Percentiles rank a stretch among this genome's conserved stretches.
phyloP scores from a whole-genome alignment of 2,113 vertebrate genomes.

The Thalassarche chlororhynchos region DNA sequence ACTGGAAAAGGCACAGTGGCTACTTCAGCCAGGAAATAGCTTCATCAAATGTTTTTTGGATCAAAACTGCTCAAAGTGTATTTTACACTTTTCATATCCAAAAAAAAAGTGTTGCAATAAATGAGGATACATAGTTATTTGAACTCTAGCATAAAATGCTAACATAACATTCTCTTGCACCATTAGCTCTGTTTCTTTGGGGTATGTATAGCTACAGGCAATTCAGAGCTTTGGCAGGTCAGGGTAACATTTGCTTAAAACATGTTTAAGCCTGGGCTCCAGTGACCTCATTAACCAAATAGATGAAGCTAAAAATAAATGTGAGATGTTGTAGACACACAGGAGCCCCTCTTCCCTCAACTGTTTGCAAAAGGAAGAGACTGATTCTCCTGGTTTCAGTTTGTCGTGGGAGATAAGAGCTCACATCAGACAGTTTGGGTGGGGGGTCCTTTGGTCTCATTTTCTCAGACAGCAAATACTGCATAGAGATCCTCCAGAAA shows the following conservation, averaged over 20 bases:
- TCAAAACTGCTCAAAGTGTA: not conserved
- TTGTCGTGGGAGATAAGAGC: constrained; percentile 64
- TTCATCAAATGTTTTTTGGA: not conserved
- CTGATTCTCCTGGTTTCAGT: constrained; percentile 42
- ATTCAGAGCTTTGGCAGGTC: constrained; percentile 47
- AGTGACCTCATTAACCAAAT: constrained; percentile 68
- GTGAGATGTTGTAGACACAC: constrained; percentile 54
- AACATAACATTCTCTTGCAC: not conserved
- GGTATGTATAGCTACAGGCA: constrained; percentile 1
- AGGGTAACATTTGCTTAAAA: constrained; percentile 67
- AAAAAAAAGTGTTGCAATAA: not conserved
- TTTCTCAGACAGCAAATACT: constrained; percentile 65
- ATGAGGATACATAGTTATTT: constrained; percentile 9
- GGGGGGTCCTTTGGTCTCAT: constrained; percentile 41
- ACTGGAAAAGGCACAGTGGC: constrained; percentile 1
- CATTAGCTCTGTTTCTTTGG: not conserved
- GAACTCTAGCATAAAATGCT: constrained; percentile 4
- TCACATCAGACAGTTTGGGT: constrained; percentile 42
- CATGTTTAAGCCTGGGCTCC: constrained; percentile 46
- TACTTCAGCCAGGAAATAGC: constrained; percentile 3
- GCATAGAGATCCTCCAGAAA: constrained; percentile 50
- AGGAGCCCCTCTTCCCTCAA: constrained; percentile 34
- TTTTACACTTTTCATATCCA: not conserved
- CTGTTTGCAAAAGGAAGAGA: constrained; percentile 50
- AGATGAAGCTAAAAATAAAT: constrained; percentile 71